Base-by-base conservation (phyloP, 2,113 vertebrate species). In the Fukomys damarensis region DNA sequence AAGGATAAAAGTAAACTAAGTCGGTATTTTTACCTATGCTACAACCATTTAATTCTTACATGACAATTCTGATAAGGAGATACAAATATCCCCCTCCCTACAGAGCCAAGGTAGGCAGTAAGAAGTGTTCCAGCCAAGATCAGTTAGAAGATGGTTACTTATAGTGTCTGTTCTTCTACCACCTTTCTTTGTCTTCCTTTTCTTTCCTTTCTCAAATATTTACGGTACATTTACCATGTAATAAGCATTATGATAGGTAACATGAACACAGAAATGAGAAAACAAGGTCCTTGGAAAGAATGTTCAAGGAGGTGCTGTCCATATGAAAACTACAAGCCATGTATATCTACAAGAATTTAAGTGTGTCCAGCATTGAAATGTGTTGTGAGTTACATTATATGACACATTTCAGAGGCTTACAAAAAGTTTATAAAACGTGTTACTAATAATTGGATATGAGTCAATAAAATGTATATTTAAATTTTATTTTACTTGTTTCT, bases 181-280 rank as follows among this genome's bases (percentile, higher is more conserved):
- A 59, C 5, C n/a, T 77, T 95, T 89, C n/a, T 77, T 95, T 92
- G 30, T 41, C n/a, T 89, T 70, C 65, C 46, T 92, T 56, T 70
- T n/a, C 8, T 35, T 49, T 74, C 32, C 68, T 95, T 74, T 59
- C 66, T 87, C 46, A 91, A 91, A 61, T 19, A 77, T 56, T 76
- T 82, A 41, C 22, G 81, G 20, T 76, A 54, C 17, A 63, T 63
- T 74, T 83, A 46, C 46, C 46, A 56, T 12, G 26, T 72, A 16
- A 16, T 77, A 90, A 70, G 38, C 46, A n/a, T 70, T 32, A n/a
- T 7, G 11, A 58, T 3, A 58, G 43, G 19, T 49, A 43, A 46
- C 46, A 30, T 8, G 32, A 63, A 80, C 49, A 95, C 22, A 91
- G 43, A 88, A 93, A 72, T 72, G 22, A 58, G 59, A n/a, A 86